Percentiles rank a stretch among this genome's conserved stretches.
phyloP scores from a whole-genome alignment of 2,888 invertebrate species.

The Melinopterus prodromus region DNA sequence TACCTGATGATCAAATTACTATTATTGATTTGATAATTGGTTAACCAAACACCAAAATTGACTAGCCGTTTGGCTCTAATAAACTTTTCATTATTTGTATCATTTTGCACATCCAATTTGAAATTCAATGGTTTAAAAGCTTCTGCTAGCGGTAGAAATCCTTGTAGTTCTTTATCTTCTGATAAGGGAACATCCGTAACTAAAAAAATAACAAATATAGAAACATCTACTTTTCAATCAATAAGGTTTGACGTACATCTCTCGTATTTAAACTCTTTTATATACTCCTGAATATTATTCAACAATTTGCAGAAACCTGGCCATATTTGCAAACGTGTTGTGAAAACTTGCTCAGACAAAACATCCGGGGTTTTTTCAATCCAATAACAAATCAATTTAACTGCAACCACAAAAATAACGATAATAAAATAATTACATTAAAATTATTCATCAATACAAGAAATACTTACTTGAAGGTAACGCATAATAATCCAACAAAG shows the following conservation, averaged over 20 bases:
- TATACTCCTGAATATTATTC: slow-evolving; percentile 68
- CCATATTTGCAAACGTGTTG: slow-evolving; percentile 76
- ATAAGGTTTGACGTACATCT: slow-evolving; percentile 62
- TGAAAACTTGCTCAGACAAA: slow-evolving; percentile 65
- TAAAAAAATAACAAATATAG: slow-evolving; percentile 48
- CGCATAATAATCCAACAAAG: slow-evolving; percentile 70
- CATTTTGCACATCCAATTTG: slow-evolving; percentile 58
- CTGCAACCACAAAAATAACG: slow-evolving; percentile 58
- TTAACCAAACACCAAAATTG: slow-evolving; percentile 63
- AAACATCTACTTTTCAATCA: too few relatives aligned
- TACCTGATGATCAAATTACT: slow-evolving; percentile 43
- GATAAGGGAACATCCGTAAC: slow-evolving; percentile 74
- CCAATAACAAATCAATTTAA: slow-evolving; percentile 82
- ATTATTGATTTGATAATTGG: slow-evolving; percentile 58
- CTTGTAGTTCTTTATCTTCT: slow-evolving; percentile 82
- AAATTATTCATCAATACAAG: not conserved
- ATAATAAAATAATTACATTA: too few relatives aligned
- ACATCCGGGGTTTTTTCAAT: slow-evolving; percentile 65
- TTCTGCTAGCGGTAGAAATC: slow-evolving; percentile 77
- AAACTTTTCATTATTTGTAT: slow-evolving; percentile 59
- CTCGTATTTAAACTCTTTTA: slow-evolving; percentile 62
- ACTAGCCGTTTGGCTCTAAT: slow-evolving; percentile 63
- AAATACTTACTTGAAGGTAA: slow-evolving; percentile 70
- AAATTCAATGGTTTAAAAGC: slow-evolving; percentile 67
- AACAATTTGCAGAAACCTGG: slow-evolving; percentile 79